Conservation (phyloP, 1,140 invertebrate species). For the Trichoplusia ni region DNA sequence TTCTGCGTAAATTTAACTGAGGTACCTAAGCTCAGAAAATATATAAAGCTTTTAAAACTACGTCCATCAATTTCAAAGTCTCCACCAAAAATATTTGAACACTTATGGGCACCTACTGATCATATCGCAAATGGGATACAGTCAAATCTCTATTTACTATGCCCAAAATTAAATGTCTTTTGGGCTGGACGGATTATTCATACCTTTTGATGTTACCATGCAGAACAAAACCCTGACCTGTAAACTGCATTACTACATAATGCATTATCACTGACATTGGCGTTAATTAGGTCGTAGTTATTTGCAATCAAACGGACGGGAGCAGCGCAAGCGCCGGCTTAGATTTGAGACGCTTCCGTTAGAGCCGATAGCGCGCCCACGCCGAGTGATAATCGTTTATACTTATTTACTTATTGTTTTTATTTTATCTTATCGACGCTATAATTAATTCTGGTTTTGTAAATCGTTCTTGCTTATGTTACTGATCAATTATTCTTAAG, state of each 20-base stretch:
- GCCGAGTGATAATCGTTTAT: conserved; percentile 26
- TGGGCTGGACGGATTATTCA: no score
- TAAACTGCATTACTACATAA: not conserved
- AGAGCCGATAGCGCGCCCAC: conserved; percentile 27
- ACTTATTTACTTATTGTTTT: not conserved
- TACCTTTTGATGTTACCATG: no score
- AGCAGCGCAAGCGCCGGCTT: conserved; percentile 2
- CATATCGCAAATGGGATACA: no score
- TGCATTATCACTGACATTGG: conserved; percentile 34
- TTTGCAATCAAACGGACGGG: conserved; percentile 28
- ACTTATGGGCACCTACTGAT: no score
- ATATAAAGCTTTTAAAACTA: no score
- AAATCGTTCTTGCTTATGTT: not conserved
- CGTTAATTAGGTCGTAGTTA: conserved; percentile 28
- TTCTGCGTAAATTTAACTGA: no score
- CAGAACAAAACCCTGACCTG: not conserved
- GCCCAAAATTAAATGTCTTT: no score
- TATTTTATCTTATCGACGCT: conserved; percentile 10
- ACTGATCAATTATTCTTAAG: no score
- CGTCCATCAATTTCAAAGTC: no score
- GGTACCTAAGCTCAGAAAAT: no score
- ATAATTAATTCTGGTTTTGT: not conserved
- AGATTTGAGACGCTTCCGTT: conserved; percentile 33
- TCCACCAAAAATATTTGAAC: no score
- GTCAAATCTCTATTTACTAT: no score